Evolutionary conservation across 2,797 vertebrate species (phyloP), one percentile per base, ranked within the genome.

Genomic region (Pseudomugil gertrudae): DNA sequence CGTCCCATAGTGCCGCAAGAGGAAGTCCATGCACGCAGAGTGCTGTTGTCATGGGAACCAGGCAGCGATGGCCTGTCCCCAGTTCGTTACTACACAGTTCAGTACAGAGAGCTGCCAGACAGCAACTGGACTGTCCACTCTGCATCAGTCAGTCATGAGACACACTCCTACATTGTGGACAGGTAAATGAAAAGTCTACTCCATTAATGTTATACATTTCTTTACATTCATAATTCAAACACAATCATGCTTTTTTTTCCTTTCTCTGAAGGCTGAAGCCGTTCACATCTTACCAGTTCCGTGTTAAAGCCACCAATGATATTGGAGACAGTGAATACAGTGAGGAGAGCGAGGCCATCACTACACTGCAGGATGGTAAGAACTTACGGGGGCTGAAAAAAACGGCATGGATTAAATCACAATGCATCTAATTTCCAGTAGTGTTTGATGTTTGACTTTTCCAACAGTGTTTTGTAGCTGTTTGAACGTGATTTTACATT

Each of bases 261-360:
- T 53, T 23, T 56, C 27, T 69, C 50, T 59, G 26, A 69, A 99
- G 98, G 89, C 88, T 99, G 71, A 98, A 98, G 86, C 98, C 98
- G 7, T 99, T 98, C 90, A 99, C 97, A 0, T 97, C 96, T 32
- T 99, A 99, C 91, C 97, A 98, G 91, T 99, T 99, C 87, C 93
- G 96, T 0, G 90, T 98, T 32, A 99, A 98, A 84, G 96, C 97
- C 0, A 99, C 97, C 0, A 99, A 99, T 0, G 98, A 99, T 90
- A 97, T 99, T 0, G 98, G 98, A 50, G 98, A 99, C 92, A 98
- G 98, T 35, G 96, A 97, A 76, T 98, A 97, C 94, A 98, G 98
- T 2, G 92, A 94, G 85, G 96, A 98, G 85, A 98, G 97, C 0
- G 97, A 99, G 79, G 95, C 98, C 0, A 95, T 99, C 81, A 99